phyloP scores from a whole-genome alignment of 2,888 invertebrate genomes.

The Germaria angustata region DNA sequence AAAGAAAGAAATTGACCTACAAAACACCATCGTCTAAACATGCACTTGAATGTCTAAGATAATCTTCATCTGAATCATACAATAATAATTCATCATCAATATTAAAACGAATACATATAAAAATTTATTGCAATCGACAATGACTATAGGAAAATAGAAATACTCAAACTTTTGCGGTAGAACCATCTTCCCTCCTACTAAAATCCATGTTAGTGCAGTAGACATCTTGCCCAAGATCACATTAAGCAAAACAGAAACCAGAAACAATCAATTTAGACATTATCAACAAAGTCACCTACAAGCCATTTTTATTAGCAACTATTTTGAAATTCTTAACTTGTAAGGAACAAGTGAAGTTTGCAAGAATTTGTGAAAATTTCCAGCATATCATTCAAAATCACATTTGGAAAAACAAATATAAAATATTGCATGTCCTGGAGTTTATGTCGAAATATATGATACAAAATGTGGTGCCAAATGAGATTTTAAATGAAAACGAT shows the following conservation, averaged over 20 bases:
- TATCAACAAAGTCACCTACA: not conserved
- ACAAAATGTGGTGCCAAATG: constrained; percentile 9
- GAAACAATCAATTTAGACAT: not conserved
- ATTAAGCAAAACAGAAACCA: not conserved
- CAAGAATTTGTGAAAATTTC: constrained; percentile 1
- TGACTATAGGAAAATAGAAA: not conserved
- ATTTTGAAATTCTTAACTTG: constrained; percentile 35
- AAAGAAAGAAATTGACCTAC: too few relatives aligned
- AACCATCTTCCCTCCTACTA: not conserved
- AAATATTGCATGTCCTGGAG: constrained; percentile 13
- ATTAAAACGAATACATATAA: not conserved
- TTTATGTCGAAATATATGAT: constrained; percentile 33
- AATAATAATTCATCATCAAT: not conserved
- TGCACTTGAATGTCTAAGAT: not conserved
- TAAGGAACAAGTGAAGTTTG: constrained; percentile 19
- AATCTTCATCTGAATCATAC: not conserved
- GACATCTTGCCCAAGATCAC: not conserved
- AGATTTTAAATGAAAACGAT: not conserved
- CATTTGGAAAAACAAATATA: constrained; percentile 33
- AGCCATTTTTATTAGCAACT: constrained; percentile 6
- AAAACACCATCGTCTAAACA: too few relatives aligned
- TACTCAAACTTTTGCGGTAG: not conserved
- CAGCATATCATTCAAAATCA: constrained; percentile 7
- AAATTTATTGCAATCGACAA: not conserved
- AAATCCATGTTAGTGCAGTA: not conserved